Percentiles rank a stretch among this genome's conserved stretches.
These are phyloP conservation scores for Heliconius aoede DNA, from an alignment of 2,888 invertebrate genomes.

Conservation along the genomic window DNA sequence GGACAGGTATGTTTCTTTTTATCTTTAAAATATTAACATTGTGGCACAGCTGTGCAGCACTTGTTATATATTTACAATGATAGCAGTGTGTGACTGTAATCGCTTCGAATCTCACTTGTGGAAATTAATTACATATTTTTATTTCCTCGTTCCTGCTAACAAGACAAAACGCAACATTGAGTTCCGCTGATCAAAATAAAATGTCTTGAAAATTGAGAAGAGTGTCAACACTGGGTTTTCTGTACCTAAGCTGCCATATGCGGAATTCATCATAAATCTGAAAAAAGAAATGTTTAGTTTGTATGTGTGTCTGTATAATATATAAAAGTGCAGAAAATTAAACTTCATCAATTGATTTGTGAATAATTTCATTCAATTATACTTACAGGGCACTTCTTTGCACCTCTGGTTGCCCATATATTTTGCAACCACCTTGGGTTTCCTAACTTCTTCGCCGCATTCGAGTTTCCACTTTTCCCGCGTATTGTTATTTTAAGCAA, in stretches of 20 bases:
- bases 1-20: slow-evolving; percentile 86
- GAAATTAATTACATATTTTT: not conserved
- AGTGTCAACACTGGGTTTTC: no score
- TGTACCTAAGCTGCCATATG: no score
- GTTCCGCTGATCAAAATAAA: not conserved
- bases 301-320: no score
- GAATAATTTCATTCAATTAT: slow-evolving; percentile 20
- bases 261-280: no score
- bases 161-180: not conserved
- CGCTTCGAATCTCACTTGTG: not conserved
- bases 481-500: slow-evolving; percentile 83
- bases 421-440: slow-evolving; percentile 99
- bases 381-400: slow-evolving; percentile 90
- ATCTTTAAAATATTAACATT: not conserved
- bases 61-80: no score
- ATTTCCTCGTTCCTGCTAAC: not conserved
- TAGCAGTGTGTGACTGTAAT: not conserved
- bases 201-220: not conserved
- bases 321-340: not conserved
- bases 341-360: not conserved
- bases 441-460: slow-evolving; percentile 89
- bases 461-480: slow-evolving; percentile 85
- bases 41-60: no score
- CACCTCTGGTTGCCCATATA: slow-evolving; percentile 94
- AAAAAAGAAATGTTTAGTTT: not conserved